Base-by-base conservation (phyloP, 2,113 vertebrate species). In the Leptosomus discolor region DNA sequence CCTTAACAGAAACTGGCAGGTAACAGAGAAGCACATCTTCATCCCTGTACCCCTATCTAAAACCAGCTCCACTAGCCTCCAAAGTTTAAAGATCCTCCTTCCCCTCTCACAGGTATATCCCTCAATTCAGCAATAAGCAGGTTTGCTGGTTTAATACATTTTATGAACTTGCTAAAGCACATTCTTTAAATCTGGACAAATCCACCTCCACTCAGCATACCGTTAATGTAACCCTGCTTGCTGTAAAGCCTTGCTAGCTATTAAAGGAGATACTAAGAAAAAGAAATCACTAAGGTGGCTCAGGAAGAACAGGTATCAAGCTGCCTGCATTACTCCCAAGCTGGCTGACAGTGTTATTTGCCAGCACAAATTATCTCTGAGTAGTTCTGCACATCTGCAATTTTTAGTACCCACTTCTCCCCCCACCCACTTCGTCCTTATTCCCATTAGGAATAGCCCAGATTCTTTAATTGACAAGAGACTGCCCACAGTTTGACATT, bases 381-480 rank as follows among this genome's bases (percentile, higher is more conserved):
- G 95, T 91, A 96, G 91, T 93, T 95, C 88, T 96, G 88, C 90
- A 97, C 83, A 92, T 88, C 90, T 96, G 89, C 96, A 96, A 39
- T 79, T 98, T 97, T 96, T 91, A 94, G 56, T 96, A 85, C 65
- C n/a, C 37, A 34, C 48, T 87, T 96, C 73, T 70, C 79, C 53
- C 32, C 37, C 60, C 26, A 0, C 11, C 23, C 50, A 67, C 45
- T 70, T 92, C 88, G 84, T 86, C 90, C 64, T 93, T 95, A 90
- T 94, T 97, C 97, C 96, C 97, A 70, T 95, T 96, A 97, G 95
- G 95, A 97, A 98, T 97, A 98, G 96, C 97, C 97, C 97, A 97
- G 92, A 97, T 97, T 97, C 95, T 96, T 96, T 92, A 97, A 97
- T 4, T 97, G 96, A 97, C 95, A 97, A 97, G 96, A 97, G 90